Evolutionary conservation across 2,888 invertebrate genomes (phyloP), one percentile per base, ranked within the genome.

Genomic region (Dryomyza anilis): DNA sequence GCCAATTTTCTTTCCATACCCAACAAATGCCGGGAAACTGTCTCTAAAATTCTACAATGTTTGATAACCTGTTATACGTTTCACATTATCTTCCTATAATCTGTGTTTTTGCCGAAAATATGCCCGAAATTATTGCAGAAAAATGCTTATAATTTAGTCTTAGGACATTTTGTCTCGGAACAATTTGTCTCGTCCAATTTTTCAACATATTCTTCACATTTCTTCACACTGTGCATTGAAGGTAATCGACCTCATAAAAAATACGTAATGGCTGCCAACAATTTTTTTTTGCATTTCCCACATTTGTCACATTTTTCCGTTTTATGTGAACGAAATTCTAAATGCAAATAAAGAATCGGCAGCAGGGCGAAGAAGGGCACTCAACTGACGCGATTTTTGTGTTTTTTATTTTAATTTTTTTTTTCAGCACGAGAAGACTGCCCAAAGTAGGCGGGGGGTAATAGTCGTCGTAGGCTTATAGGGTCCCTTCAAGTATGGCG

Each of bases 291-390:
- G 12, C 55, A 33, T 58, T 67, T 65, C 68, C 64, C 64, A 72
- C 76, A 76, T 75, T 77, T 74, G 76, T 76, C 74, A 76, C 72
- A 67, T 64, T 56, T 64, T 21, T 68, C 69, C 52, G 68, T 64
- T 67, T 64, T 64, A 57, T 43, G 23, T 29, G 23, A n/a, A 46
- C 33, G 53, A 68, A 66, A 72, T 68, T 73, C 69, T 72, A 72
- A 77, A 53, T 63, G 36, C 56, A 53, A 58, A 33, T 33, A 66
- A 14, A 52, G 27, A 23, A 5, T 7, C 30, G 2, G 53, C 7
- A 36, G 6, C 19, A 36, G 8, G 10, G n/a, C n/a, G 50, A 50
- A 25, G 25, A 48, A 23, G 19, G 19, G 19, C 45, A n/a, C 10
- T 12, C 23, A 46, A 46, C 8, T 21, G 21, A 50, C 50, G 25